These are phyloP conservation scores for Tetranychus piercei DNA, from an alignment of 2,888 invertebrate species.

Conservation along the genomic window DNA sequence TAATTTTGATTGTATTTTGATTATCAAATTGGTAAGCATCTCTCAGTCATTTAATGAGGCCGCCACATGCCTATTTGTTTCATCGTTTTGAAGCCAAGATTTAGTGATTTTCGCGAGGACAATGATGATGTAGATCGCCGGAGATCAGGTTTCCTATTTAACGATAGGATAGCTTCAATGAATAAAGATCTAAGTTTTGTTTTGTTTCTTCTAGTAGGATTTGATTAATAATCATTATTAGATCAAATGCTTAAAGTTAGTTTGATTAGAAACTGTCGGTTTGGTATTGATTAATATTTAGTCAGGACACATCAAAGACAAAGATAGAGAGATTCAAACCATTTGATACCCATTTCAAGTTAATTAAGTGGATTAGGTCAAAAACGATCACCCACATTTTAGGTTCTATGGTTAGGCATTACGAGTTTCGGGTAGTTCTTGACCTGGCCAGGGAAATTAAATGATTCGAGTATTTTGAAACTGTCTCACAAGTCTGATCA, in stretches of 20 bases:
- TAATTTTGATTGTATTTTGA: not conserved
- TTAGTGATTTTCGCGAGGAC: not conserved
- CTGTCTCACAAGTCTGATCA: too few species aligned
- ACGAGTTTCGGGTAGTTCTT: not conserved
- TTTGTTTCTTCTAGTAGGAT: not conserved
- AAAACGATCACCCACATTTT: too few species aligned
- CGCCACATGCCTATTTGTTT: not conserved
- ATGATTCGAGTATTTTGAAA: too few species aligned
- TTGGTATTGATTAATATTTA: too few species aligned
- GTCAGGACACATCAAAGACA: not conserved
- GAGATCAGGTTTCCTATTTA: not conserved
- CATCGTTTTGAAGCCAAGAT: conserved; percentile 1
- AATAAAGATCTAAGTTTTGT: not conserved
- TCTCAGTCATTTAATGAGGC: not conserved
- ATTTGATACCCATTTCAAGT: not conserved
- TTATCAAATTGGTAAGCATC: not conserved
- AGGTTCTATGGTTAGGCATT: too few species aligned
- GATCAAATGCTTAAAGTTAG: too few species aligned
- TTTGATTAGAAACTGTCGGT: too few species aligned
- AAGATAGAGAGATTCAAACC: not conserved
- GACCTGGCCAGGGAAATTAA: too few species aligned
- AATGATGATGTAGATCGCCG: not conserved
- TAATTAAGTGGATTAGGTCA: not conserved
- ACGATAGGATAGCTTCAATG: not conserved
- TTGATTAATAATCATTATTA: too few species aligned